A percentile compares a stretch with the other conserved stretches of the same genome.
Evolutionary conservation across 1,140 invertebrate genomes (phyloP).

Genomic region (Lithobius niger): DNA sequence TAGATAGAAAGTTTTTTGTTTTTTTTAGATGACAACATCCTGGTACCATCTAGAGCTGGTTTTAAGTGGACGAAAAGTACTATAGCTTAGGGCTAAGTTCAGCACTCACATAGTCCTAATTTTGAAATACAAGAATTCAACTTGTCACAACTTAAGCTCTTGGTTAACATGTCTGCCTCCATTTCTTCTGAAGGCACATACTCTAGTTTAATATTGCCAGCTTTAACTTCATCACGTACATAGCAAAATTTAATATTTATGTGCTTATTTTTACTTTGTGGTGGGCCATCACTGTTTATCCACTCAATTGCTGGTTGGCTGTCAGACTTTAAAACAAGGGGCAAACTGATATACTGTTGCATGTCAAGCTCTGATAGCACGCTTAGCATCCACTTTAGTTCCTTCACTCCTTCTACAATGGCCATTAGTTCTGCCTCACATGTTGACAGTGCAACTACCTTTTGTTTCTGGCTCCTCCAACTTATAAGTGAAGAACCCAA

Average conservation of each 20-base stretch:
- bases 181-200: not conserved
- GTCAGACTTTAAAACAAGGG: not conserved
- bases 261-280: not conserved
- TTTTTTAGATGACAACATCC: too few relatives aligned
- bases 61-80: too few relatives aligned
- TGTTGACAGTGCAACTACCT: not conserved
- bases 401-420: slow-evolving; percentile 1
- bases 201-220: not conserved
- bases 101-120: too few relatives aligned
- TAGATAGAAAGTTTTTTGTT: too few relatives aligned
- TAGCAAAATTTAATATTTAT: not conserved
- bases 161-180: not conserved
- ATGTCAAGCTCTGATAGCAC: not conserved
- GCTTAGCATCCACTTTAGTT: slow-evolving; percentile 1
- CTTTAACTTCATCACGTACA: not conserved
- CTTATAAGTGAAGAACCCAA: not conserved
- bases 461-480: slow-evolving; percentile 10
- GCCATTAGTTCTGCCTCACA: slow-evolving; percentile 5
- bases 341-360: not conserved
- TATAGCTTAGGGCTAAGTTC: too few relatives aligned
- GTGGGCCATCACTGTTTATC: not conserved
- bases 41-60: too few relatives aligned
- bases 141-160: not conserved
- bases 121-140: too few relatives aligned
- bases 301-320: not conserved